Conservation (phyloP, 1,140 invertebrate genomes). For the Meloidogyne floridensis region DNA sequence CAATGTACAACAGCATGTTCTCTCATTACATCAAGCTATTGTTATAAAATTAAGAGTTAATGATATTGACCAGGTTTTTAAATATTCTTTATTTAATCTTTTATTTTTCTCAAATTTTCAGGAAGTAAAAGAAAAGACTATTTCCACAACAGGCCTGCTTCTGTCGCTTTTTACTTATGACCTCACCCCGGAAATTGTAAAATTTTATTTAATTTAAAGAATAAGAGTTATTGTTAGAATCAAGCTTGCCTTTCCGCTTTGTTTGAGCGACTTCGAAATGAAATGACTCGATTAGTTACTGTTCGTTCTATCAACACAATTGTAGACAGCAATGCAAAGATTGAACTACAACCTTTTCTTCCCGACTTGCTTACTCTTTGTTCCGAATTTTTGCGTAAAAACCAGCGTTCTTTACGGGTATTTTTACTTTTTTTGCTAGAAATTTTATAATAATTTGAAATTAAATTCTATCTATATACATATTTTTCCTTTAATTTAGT, state of each 20-base stretch:
- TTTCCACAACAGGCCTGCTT: slow-evolving; percentile 48
- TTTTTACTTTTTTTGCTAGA: not conserved
- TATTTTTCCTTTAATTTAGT: slow-evolving; percentile 70
- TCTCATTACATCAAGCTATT: slow-evolving; percentile 44
- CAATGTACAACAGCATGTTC: slow-evolving; percentile 22
- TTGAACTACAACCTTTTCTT: slow-evolving; percentile 70
- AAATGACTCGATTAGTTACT: slow-evolving; percentile 91
- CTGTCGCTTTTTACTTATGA: slow-evolving; percentile 46
- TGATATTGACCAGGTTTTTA: slow-evolving; percentile 74
- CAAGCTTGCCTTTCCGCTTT: slow-evolving; percentile 78
- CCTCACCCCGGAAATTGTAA: slow-evolving; percentile 14
- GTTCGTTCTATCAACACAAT: slow-evolving; percentile 77
- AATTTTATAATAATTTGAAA: not conserved
- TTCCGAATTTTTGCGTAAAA: slow-evolving; percentile 91
- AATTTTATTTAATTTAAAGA: not conserved
- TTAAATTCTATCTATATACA: not conserved
- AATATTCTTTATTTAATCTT: not conserved
- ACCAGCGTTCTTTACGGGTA: slow-evolving; percentile 80
- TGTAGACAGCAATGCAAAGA: slow-evolving; percentile 72
- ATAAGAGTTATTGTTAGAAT: slow-evolving; percentile 29
- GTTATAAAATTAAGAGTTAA: slow-evolving; percentile 43
- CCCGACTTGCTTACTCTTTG: slow-evolving; percentile 85
- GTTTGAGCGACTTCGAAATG: slow-evolving; percentile 87
- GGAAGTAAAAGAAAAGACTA: slow-evolving; percentile 55
- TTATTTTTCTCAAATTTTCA: slow-evolving; percentile 25